Percentiles rank a stretch among this genome's conserved stretches.
These are phyloP conservation scores for Tachysurus fulvidraco DNA, from an alignment of 2,113 vertebrate species.

Conservation along the genomic window DNA sequence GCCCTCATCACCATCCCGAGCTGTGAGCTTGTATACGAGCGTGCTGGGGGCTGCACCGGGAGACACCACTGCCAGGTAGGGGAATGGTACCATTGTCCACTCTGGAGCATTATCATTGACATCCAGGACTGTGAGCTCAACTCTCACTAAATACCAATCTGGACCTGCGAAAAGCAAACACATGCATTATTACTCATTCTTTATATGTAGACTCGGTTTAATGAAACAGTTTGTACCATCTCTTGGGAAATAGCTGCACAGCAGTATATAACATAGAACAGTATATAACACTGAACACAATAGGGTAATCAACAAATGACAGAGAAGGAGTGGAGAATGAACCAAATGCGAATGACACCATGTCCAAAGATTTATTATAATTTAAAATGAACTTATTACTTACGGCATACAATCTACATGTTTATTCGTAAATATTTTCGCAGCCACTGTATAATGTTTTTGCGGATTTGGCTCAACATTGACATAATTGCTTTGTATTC, in stretches of 20 bases:
- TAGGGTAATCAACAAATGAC: background rate
- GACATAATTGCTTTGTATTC: background rate
- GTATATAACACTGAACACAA: background rate
- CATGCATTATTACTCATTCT: background rate
- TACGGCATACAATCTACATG: background rate
- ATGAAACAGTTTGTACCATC: background rate
- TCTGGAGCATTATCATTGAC: constrained; percentile 84
- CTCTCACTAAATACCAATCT: constrained; percentile 79
- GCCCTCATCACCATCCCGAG: constrained; percentile 82
- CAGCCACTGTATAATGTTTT: background rate
- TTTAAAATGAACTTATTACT: background rate
- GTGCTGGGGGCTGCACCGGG: constrained; percentile 69
- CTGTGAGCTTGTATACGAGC: constrained; percentile 80
- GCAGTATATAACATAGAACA: background rate
- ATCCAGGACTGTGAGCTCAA: constrained; percentile 80
- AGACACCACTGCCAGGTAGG: constrained; percentile 79
- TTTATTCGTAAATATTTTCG: background rate
- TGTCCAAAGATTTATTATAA: too few species aligned
- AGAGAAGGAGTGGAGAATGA: background rate
- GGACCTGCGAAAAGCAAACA: constrained; percentile 65
- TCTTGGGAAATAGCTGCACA: background rate
- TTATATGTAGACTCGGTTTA: background rate
- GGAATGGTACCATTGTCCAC: constrained; percentile 83
- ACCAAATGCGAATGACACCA: too few species aligned
- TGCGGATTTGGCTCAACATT: background rate